Evolutionary conservation across 2,888 invertebrate species (phyloP), one percentile per base, ranked within the genome.

Genomic region (Pachycephus smyrnensis): DNA sequence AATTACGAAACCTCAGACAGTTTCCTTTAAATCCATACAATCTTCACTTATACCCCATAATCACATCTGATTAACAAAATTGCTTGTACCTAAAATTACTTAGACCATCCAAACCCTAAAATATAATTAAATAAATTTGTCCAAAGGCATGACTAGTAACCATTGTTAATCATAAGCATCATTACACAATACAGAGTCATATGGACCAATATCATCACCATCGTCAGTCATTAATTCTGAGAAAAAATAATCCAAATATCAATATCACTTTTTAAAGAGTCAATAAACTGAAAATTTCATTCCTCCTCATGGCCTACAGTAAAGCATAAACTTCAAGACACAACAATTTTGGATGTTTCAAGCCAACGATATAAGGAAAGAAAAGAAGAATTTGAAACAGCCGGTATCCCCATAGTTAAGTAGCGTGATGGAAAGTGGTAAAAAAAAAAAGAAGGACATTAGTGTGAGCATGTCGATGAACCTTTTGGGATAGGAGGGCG

Each of bases 401-500:
- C 15, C 40, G 40, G 40, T 40, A 40, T 40, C 1, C 40, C 40
- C 15, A 40, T 6, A 40, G 40, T 40, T 40, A 40, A 40, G 15
- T 40, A 40, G 40, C 40, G 15, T 40, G 40, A 40, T 40, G 40
- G 40, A 40, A n/a, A 73, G n/a, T 32, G n/a, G n/a, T 30, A 23
- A 73, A n/a, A 69, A 69, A 30, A 69, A 69, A 32, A 69, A 32
- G 69, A 11, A 32, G 32, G 32, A 32, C 12, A 69, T 69, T 32
- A 69, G 69, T 69, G 79, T 79, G 77, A 82, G 81, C 81, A 78
- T 78, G 69, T 81, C 81, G 68, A 73, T 75, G 82, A 88, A 96
- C 96, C 95, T 97, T 97, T 93, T 97, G 97, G 75, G 96, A 95
- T 84, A 97, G 94, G 82, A 97, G 93, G 75, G 97, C 97, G 86